Base-by-base conservation (phyloP, 2,888 invertebrate genomes). In the Eupelmus urozonus region DNA sequence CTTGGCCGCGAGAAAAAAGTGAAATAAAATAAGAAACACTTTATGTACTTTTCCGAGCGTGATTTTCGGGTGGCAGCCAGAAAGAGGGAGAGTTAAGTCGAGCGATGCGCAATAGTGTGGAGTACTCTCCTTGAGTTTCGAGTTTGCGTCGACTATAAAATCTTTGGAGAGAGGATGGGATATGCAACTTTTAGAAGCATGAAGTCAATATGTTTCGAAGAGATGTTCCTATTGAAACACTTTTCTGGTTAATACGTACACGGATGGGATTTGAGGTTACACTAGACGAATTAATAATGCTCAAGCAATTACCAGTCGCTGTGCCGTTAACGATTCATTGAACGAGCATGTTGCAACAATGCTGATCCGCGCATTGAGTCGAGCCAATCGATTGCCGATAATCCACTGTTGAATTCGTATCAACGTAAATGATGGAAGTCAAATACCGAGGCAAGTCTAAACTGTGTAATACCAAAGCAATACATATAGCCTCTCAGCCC, bases 301-400 rank as follows among this genome's bases (percentile, higher is more conserved):
- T n/a, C 4, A n/a, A n/a, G n/a, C n/a, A n/a, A n/a, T n/a, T n/a
- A n/a, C n/a, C n/a, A n/a, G n/a, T n/a, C n/a, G n/a, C n/a, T n/a
- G n/a, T n/a, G 62, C 7, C 27, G 29, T 57, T 73, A 57, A 4
- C 27, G 34, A 40, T 29, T 63, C 23, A 55, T 55, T 27, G n/a
- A 63, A 63, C 49, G n/a, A 63, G 1, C 53, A 29, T 25, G 20
- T 59, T 70, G 25, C n/a, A 25, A 29, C 5, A 59, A 29, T 42
- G 53, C 40, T 53, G 53, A 42, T 45, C 27, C 18, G 25, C 2
- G 25, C 25, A 29, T 40, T 34, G 27, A 20, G 60, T 45, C n/a
- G 16, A 4, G 60, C 49, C 9, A 29, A 63, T 62, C 55, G 72
- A 55, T 63, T 72, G 16, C 55, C 63, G 18, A 42, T 72, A 63